phyloP scores from a whole-genome alignment of 1,140 invertebrate genomes.

The Neotoxoptera formosana region DNA sequence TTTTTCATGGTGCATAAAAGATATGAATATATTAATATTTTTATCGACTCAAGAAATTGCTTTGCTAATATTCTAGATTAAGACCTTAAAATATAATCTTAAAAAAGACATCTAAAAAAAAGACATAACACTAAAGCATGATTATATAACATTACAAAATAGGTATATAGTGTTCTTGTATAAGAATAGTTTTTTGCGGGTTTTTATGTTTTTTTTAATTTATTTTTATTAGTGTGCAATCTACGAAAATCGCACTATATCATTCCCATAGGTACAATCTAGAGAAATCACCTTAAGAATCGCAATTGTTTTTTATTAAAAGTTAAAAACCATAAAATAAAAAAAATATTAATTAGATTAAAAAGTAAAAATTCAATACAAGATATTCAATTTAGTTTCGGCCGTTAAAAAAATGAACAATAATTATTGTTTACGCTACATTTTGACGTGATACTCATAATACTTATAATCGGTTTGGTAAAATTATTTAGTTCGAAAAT shows the following conservation, averaged over 20 bases:
- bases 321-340: neutral
- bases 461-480: neutral
- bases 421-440: neutral
- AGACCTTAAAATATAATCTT: neutral
- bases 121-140: slow-evolving; percentile 10
- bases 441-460: neutral
- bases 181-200: neutral
- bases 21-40: neutral
- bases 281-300: neutral
- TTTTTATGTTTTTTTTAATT: slow-evolving; percentile 6
- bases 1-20: neutral
- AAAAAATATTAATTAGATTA: neutral
- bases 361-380: neutral
- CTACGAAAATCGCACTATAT: neutral
- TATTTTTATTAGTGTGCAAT: slow-evolving; percentile 21
- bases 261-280: neutral
- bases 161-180: neutral
- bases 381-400: neutral
- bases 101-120: neutral
- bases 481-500: neutral
- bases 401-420: neutral
- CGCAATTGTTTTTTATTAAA: neutral
- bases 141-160: neutral
- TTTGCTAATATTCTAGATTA: neutral
- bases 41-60: neutral